Evolutionary conservation across 2,113 vertebrate genomes (phyloP), one percentile per base, ranked within the genome.

Genomic region (Anser cygnoides): DNA sequence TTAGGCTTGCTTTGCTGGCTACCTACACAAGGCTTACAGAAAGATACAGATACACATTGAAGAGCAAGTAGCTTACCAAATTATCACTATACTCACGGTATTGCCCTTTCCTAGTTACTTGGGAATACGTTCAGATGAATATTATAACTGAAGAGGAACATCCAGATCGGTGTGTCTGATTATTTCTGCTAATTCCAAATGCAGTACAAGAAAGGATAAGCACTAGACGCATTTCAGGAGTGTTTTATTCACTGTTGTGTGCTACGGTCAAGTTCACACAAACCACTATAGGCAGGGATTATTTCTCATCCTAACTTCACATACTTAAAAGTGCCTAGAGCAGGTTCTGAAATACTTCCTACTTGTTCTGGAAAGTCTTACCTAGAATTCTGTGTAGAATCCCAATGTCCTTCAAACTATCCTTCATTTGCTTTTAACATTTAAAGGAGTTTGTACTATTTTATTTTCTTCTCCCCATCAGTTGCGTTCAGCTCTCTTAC

Each of bases 31-130:
- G 50, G 46, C 37, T 71, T 57, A 20, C 2, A 52, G 20, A 22
- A 23, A 52, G 39, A 8, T 7, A 43, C 0, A 52, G n/a, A 59
- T 8, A 37, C 0, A 5, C 15, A 43, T 43, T 66, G 46, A 37
- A 73, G 54, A 90, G 39, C 26, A 78, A 8, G 12, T 4, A 44
- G 22, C 18, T 83, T 87, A 65, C 44, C 58, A 46, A 58, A 77
- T 54, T 28, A 41, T 19, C 41, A 4, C 39, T 33, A 29, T 39
- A 22, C 20, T 72, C 39, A 55, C n/a, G 14, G 54, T 35, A 33
- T 20, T 49, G 58, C 65, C 44, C 25, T 55, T 86, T 35, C 13
- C 37, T 21, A 66, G 21, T 82, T 82, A 82, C 3, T 44, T n/a
- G n/a, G 17, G n/a, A 76, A 11, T 33, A 55, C 5, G 7, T 50